Evolutionary conservation across 2,797 vertebrate species (phyloP), one percentile per base, ranked within the genome.

Genomic region (Acanthornis magna): DNA sequence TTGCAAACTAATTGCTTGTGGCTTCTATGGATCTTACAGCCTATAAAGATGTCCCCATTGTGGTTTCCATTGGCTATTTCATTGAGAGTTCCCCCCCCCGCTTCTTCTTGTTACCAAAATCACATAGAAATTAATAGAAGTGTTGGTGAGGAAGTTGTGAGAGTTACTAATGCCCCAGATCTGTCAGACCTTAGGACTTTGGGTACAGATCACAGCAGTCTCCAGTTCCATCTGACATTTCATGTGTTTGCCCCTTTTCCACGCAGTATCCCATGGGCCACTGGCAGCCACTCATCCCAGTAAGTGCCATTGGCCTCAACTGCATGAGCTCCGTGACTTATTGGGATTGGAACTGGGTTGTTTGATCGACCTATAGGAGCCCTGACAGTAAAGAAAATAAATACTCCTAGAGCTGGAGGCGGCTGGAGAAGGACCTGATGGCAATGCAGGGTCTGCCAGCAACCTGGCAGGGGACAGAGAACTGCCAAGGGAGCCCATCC

Each of bases 1-100:
- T 62, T 88, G 36, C 47, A 88, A 55, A 96, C 88, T 81, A 85
- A 90, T 94, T 94, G 42, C 73, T 83, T 78, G 78, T 90, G 79
- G 45, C 48, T 90, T 88, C 48, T 51, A 61, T 42, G 70, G 70
- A 73, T 73, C 79, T 82, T 73, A 34, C 60, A 81, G 51, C 62
- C 55, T 66, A 76, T 70, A 85, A 94, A 81, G 51, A 66, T 88
- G 43, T 67, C 32, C 18, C 50, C n/a, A 22, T 50, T 79, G 23
- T 77, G 36, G 27, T 62, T 94, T 85, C 36, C 19, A 66, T 36
- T 60, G 36, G 78, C 86, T 70, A 63, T 81, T 95, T 91, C 25
- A 40, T 30, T 10, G 25, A 57, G 22, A 5, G 27, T 6, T 90
- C 4, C 3, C 23, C 15, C 15, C 18, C 5, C 19, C 5, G 15